A percentile compares a stretch with the other conserved stretches of the same genome.
Conservation (phyloP, 2,113 vertebrate genomes). For the Labeo rohita region DNA sequence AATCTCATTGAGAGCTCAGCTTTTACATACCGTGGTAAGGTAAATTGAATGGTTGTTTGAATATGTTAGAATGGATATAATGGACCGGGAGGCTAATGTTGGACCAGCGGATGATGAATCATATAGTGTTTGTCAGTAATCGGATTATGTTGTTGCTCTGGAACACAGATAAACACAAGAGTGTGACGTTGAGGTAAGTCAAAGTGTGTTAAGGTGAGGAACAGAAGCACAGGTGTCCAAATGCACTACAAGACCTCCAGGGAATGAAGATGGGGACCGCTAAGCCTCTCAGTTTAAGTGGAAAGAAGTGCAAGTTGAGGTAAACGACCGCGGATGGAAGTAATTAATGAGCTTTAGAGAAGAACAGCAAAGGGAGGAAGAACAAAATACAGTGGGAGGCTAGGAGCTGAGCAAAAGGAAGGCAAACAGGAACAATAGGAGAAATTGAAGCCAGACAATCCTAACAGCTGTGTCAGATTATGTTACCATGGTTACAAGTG, state of each 20-base stretch:
- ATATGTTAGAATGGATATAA: neutral
- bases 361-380: neutral
- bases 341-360: slow-evolving; percentile 2
- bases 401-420: neutral
- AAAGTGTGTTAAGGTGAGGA: neutral
- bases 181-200: slow-evolving; percentile 1
- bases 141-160: slow-evolving; percentile 29
- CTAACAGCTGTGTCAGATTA: slow-evolving; percentile 30
- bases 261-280: neutral
- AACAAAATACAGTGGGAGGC: neutral
- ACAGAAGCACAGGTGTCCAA: slow-evolving; percentile 4
- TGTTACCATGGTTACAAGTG: slow-evolving; percentile 32
- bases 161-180: neutral
- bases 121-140: slow-evolving; percentile 32
- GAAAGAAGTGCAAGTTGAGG: slow-evolving; percentile 31
- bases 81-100: neutral
- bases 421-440: slow-evolving; percentile 20
- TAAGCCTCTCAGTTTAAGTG: neutral
- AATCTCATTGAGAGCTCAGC: slow-evolving; percentile 32
- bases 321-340: neutral
- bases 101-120: neutral
- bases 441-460: slow-evolving; percentile 4
- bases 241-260: neutral
- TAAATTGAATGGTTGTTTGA: slow-evolving; percentile 12
- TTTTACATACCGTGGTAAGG: slow-evolving; percentile 17